Percentiles rank a stretch among this genome's conserved stretches.
These are phyloP conservation scores for Pachliopta kotzebuea DNA, from an alignment of 2,888 invertebrate genomes.

Conservation along the genomic window DNA sequence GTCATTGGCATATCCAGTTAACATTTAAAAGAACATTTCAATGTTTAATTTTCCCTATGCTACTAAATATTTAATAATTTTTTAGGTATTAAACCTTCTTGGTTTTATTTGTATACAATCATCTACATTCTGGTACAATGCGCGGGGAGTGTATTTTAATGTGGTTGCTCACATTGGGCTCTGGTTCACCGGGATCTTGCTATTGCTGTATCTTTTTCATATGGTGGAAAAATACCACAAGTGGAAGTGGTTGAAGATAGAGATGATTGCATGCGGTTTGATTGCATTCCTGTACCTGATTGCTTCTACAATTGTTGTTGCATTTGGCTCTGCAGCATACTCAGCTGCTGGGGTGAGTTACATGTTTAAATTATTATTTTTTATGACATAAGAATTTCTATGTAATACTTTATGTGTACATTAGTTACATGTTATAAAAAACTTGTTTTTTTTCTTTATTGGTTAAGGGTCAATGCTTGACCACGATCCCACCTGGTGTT, in stretches of 20 bases:
- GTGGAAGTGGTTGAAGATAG: slow-evolving; percentile 92
- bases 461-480: too few relatives aligned
- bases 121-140: slow-evolving; percentile 78
- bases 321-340: slow-evolving; percentile 82
- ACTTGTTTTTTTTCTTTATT: too few relatives aligned
- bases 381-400: too few relatives aligned
- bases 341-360: slow-evolving; percentile 88
- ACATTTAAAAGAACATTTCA: too few relatives aligned
- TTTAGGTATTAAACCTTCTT: slow-evolving; percentile 83
- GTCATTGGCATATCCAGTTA: too few relatives aligned
- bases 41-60: background rate
- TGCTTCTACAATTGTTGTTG: slow-evolving; percentile 86
- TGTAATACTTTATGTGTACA: too few relatives aligned
- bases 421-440: too few relatives aligned
- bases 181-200: slow-evolving; percentile 86
- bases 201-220: slow-evolving; percentile 89
- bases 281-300: slow-evolving; percentile 88
- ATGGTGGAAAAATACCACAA: slow-evolving; percentile 90
- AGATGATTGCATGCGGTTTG: slow-evolving; percentile 85
- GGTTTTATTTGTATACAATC: slow-evolving; percentile 90
- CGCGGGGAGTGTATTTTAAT: slow-evolving; percentile 87
- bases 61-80: background rate
- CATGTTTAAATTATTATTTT: too few relatives aligned
- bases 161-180: slow-evolving; percentile 89
- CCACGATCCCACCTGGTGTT: too few relatives aligned